These are phyloP conservation scores for Hydractinia symbiolongicarpus DNA, from an alignment of 30 jellyfish, hydroid and myxozoan species.

Conservation along the genomic window DNA sequence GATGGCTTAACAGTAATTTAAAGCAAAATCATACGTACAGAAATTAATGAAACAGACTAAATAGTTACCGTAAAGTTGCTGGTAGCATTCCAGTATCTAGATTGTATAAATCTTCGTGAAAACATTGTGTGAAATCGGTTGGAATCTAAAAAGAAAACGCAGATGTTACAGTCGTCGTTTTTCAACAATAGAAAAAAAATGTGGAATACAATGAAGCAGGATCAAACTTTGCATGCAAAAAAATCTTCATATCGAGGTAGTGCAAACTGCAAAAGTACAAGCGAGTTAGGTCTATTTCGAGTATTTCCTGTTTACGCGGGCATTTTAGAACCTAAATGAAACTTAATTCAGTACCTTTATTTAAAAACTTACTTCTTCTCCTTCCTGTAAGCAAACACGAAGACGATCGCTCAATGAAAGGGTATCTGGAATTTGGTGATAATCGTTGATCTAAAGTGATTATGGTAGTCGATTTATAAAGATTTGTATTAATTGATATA, in stretches of 20 bases:
- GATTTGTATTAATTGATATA: background rate
- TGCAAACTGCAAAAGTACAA: too few species aligned
- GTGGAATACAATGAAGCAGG: too few species aligned
- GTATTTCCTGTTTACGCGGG: background rate
- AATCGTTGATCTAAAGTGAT: constrained; percentile 58
- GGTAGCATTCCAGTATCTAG: constrained; percentile 78
- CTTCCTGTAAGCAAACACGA: constrained; percentile 86
- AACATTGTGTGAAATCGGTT: constrained; percentile 68
- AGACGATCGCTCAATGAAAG: constrained; percentile 65
- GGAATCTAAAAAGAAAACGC: constrained; percentile 50
- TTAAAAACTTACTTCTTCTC: constrained; percentile 72
- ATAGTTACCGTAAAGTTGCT: constrained; percentile 61
- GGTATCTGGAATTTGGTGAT: constrained; percentile 78
- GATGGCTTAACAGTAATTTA: too few species aligned
- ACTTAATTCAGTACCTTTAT: background rate
- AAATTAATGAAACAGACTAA: too few species aligned
- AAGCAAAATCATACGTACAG: too few species aligned
- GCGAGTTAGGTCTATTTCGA: too few species aligned
- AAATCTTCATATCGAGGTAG: too few species aligned
- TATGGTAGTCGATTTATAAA: background rate
- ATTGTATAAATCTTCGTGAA: constrained; percentile 51
- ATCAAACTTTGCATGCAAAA: too few species aligned
- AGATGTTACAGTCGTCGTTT: background rate
- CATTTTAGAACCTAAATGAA: background rate
- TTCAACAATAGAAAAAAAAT: too few species aligned